Evolutionary conservation across 2,113 vertebrate species (phyloP).

Genomic region (Myrmecobius fasciatus): DNA sequence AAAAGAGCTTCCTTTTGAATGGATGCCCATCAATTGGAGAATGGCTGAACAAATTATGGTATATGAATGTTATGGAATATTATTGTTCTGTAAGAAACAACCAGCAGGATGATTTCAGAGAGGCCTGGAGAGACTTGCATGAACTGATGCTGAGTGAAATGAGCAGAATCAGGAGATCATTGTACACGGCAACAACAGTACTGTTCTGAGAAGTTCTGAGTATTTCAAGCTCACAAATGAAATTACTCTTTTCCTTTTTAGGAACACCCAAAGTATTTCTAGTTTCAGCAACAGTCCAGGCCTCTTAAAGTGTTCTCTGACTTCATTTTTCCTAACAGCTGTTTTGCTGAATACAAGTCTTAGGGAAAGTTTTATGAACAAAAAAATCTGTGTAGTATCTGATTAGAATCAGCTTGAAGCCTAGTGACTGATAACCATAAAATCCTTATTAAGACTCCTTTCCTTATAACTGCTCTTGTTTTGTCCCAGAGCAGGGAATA

Average conservation of each 20-base stretch:
- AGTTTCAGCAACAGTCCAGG: conserved; percentile 2
- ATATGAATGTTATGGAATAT: too few species aligned
- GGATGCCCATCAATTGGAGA: too few species aligned
- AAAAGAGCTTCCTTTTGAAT: neutral
- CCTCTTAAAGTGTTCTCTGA: conserved; percentile 19
- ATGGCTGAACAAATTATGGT: too few species aligned
- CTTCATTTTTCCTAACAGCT: conserved; percentile 3
- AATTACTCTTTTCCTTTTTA: conserved; percentile 41
- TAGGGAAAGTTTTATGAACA: neutral
- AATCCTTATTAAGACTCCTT: neutral
- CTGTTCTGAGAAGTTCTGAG: neutral
- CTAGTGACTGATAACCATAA: neutral
- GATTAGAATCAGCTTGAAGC: neutral
- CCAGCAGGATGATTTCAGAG: too few species aligned
- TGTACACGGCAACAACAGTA: too few species aligned
- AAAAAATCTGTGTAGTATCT: neutral
- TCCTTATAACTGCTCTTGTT: neutral
- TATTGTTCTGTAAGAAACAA: too few species aligned
- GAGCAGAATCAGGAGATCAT: too few species aligned
- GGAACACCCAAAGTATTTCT: conserved; percentile 18
- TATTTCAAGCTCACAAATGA: conserved; percentile 27
- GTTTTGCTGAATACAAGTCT: neutral
- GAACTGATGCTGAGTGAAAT: too few species aligned
- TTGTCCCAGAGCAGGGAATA: neutral
- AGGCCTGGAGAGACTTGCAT: too few species aligned